These are phyloP conservation scores for Dysidea cf. avara DNA, from an alignment of 37 sponge, comb jelly and placozoan species.

Conservation along the genomic window DNA sequence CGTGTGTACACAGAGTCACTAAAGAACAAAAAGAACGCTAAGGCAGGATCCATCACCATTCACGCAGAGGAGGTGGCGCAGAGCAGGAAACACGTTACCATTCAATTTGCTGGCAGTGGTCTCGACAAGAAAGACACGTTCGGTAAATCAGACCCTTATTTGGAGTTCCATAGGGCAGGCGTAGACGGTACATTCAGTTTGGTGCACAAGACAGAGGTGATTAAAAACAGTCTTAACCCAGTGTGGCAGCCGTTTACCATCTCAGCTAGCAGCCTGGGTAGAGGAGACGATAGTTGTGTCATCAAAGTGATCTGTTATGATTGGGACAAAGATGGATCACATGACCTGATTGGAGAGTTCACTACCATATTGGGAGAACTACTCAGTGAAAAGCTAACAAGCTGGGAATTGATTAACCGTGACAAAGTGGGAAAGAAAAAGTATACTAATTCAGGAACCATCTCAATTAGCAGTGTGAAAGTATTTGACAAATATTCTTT, in stretches of 20 bases:
- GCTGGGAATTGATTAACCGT: slow-evolving; percentile 70
- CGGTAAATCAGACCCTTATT: slow-evolving; percentile 81
- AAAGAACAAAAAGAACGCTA: slow-evolving; percentile 40
- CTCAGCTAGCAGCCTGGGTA: slow-evolving; percentile 44
- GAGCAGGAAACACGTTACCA: too few relatives aligned
- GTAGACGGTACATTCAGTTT: slow-evolving; percentile 67
- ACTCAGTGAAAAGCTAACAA: slow-evolving; percentile 12
- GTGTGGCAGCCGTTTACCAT: slow-evolving; percentile 71
- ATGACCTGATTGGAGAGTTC: too few relatives aligned
- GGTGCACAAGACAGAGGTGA: too few relatives aligned
- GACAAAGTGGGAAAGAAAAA: slow-evolving; percentile 63
- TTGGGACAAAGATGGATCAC: too few relatives aligned
- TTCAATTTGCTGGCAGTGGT: slow-evolving; percentile 41
- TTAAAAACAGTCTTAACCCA: slow-evolving; percentile 90
- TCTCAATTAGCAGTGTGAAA: slow-evolving; percentile 35
- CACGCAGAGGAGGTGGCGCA: too few relatives aligned
- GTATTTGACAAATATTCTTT: slow-evolving; percentile 64
- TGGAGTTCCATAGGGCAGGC: slow-evolving; percentile 64
- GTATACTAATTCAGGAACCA: slow-evolving; percentile 80
- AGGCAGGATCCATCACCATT: slow-evolving; percentile 67
- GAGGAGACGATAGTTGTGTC: slow-evolving; percentile 38
- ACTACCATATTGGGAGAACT: too few relatives aligned
- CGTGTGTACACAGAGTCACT: slow-evolving; percentile 39
- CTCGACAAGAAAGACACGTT: slow-evolving; percentile 91
- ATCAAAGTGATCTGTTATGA: slow-evolving; percentile 84